Conservation (phyloP, 23 tunicate genomes). For the Trididemnum nubilum region DNA sequence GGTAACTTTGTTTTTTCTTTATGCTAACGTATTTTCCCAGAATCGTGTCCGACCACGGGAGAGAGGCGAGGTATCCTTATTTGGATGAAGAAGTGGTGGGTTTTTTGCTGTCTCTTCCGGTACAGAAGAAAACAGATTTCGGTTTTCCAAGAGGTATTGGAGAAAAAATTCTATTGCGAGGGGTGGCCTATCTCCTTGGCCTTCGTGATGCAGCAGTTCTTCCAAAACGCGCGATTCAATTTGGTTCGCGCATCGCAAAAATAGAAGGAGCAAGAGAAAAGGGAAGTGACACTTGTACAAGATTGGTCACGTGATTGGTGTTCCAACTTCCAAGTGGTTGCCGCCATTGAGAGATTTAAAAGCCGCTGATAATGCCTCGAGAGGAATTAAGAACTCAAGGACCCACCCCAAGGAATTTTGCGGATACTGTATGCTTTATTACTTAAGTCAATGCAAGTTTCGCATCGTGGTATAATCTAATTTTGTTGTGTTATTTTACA, state of each 20-base stretch:
- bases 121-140: constrained; percentile 52
- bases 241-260: constrained; percentile 96
- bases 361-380: too few relatives aligned
- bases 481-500: too few relatives aligned
- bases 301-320: constrained; percentile 9
- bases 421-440: too few relatives aligned
- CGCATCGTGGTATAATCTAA: too few relatives aligned
- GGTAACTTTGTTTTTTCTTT: too few relatives aligned
- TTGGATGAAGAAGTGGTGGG: constrained; percentile 76
- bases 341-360: neutral
- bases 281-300: constrained; percentile 66
- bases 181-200: constrained; percentile 68
- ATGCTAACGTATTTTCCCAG: constrained; percentile 8
- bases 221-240: constrained; percentile 97
- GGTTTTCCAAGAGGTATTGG: constrained; percentile 62
- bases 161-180: constrained; percentile 81
- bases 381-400: too few relatives aligned
- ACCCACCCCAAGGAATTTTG: too few relatives aligned
- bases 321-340: neutral
- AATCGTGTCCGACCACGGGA: constrained; percentile 79
- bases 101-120: constrained; percentile 46
- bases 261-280: constrained; percentile 64
- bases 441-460: too few relatives aligned
- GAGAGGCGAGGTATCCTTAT: constrained; percentile 82
- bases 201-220: constrained; percentile 51